Percentiles rank a stretch among this genome's conserved stretches.
Conservation (phyloP, 2,113 vertebrate genomes). For the Ptyas mucosa region DNA sequence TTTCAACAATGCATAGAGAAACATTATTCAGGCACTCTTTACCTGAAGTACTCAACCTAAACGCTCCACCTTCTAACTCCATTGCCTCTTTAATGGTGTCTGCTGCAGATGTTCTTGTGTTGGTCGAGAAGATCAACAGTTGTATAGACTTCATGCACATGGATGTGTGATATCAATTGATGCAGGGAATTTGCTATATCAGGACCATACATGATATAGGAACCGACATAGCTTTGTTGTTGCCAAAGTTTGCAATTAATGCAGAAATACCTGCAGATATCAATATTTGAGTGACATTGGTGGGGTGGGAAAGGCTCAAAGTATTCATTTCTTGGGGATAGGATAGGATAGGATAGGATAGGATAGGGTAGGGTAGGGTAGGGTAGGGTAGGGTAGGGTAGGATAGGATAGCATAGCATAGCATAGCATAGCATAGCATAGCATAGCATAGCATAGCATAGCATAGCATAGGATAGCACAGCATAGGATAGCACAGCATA, state of each 20-base stretch:
- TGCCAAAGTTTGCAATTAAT: neutral
- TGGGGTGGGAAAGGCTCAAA: neutral
- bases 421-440: too few species aligned
- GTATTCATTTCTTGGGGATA: neutral
- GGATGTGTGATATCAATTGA: neutral
- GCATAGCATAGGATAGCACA: too few species aligned
- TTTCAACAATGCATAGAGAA: neutral
- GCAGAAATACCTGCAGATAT: neutral
- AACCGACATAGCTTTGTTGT: neutral
- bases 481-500: too few species aligned
- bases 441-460: too few species aligned
- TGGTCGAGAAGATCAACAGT: neutral
- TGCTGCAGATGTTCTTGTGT: neutral
- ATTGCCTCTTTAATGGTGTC: neutral
- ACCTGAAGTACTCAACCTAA: neutral
- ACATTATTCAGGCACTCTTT: neutral
- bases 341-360: too few species aligned
- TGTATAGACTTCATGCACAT: neutral
- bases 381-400: too few species aligned
- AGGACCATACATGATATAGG: neutral
- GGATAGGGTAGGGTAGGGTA: too few species aligned
- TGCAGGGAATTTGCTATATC: neutral
- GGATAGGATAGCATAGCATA: too few species aligned
- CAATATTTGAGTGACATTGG: neutral
- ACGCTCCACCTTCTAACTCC: neutral